Conservation (phyloP, 2,797 vertebrate genomes). For the Ateles fusciceps region DNA sequence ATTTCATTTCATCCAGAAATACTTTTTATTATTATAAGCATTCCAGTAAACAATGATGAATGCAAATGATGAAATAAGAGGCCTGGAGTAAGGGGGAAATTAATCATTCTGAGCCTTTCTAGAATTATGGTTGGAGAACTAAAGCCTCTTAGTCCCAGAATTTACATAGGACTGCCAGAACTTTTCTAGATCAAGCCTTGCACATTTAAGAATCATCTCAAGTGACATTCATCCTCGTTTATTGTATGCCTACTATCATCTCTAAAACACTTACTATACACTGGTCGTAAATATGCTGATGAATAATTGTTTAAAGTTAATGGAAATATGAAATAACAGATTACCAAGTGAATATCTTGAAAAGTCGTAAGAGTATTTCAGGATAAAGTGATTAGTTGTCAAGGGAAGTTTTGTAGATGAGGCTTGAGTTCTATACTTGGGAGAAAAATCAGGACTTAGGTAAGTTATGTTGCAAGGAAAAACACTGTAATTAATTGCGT, state of each 20-base stretch:
- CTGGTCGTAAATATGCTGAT: neutral
- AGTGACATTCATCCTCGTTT: neutral
- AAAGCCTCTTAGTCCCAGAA: neutral
- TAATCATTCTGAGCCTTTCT: neutral
- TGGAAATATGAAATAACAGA: neutral
- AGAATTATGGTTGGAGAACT: neutral
- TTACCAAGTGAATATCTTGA: neutral
- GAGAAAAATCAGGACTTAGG: neutral
- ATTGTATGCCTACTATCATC: neutral
- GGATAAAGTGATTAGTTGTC: neutral
- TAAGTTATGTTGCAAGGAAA: neutral
- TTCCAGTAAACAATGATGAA: neutral
- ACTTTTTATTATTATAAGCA: neutral
- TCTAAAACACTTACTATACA: neutral
- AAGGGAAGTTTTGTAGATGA: neutral
- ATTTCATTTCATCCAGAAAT: constrained; percentile 33
- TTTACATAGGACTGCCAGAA: neutral
- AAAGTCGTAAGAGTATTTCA: neutral
- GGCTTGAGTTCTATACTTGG: neutral
- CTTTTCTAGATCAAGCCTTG: neutral
- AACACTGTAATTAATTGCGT: neutral
- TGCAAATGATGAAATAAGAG: neutral
- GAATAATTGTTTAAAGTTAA: neutral
- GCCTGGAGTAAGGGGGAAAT: neutral
- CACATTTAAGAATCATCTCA: neutral